Conservation (phyloP, 2,113 vertebrate genomes). For the Orcinus orca region DNA sequence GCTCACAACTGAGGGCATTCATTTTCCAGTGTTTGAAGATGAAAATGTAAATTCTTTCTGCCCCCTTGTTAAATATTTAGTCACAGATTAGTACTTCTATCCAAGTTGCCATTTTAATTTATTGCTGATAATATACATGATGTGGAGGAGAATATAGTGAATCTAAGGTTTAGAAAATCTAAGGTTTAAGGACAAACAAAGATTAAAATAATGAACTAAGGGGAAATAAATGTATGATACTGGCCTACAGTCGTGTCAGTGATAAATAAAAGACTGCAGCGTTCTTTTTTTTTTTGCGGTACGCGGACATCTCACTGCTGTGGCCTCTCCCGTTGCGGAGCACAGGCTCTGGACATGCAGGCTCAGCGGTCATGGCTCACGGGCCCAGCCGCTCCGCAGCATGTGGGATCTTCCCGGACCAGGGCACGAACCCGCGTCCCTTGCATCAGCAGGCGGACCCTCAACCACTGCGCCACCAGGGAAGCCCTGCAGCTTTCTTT, state of each 20-base stretch:
- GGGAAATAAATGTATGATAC: background rate
- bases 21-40: constrained; percentile 61
- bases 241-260: background rate
- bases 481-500: background rate
- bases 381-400: too few species aligned
- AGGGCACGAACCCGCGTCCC: too few species aligned
- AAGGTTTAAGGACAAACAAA: background rate
- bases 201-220: constrained; percentile 20
- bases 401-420: too few species aligned
- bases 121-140: constrained; percentile 6
- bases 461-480: too few species aligned
- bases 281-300: background rate
- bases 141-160: background rate
- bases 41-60: constrained; percentile 65
- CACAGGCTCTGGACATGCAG: too few species aligned
- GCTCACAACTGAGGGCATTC: constrained; percentile 65
- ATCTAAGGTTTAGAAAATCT: background rate
- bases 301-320: too few species aligned
- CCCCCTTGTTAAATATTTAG: constrained; percentile 70
- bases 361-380: too few species aligned
- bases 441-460: too few species aligned
- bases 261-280: background rate
- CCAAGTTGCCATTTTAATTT: constrained; percentile 49
- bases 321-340: too few species aligned
- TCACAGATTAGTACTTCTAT: constrained; percentile 57